phyloP scores from a whole-genome alignment of 23 tunicate species.

The Ascidia mentula region DNA sequence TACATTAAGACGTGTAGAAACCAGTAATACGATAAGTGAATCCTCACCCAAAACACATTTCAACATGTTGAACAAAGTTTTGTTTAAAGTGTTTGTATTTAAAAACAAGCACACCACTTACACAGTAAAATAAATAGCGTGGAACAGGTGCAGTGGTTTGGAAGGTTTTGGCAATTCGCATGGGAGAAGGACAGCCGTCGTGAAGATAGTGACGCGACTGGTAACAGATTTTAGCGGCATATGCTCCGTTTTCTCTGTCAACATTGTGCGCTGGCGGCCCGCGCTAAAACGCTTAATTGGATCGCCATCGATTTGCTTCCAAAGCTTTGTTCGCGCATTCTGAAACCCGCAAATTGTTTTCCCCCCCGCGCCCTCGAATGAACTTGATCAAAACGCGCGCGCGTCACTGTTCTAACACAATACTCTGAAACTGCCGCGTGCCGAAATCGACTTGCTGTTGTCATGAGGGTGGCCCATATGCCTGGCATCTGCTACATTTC shows the following conservation, averaged over 20 bases:
- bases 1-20: no score
- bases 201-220: neutral
- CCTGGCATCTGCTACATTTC: neutral
- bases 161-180: no score
- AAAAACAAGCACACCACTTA: no score
- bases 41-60: no score
- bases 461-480: neutral
- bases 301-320: slow-evolving; percentile 7
- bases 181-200: slow-evolving; percentile 24
- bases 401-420: neutral
- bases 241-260: slow-evolving; percentile 21
- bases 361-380: neutral
- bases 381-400: neutral
- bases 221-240: slow-evolving; percentile 13
- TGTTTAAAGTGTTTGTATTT: no score
- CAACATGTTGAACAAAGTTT: no score
- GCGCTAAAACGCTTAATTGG: slow-evolving; percentile 16
- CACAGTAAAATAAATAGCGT: no score
- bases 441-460: neutral
- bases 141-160: no score
- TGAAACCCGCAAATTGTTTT: slow-evolving; percentile 1
- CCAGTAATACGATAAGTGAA: no score
- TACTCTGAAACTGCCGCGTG: no score
- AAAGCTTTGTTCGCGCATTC: neutral
- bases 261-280: neutral